Percentiles rank a stretch among this genome's conserved stretches.
These are phyloP conservation scores for Mormyrus lacerda DNA, from an alignment of 2,113 vertebrate genomes.

Conservation along the genomic window DNA sequence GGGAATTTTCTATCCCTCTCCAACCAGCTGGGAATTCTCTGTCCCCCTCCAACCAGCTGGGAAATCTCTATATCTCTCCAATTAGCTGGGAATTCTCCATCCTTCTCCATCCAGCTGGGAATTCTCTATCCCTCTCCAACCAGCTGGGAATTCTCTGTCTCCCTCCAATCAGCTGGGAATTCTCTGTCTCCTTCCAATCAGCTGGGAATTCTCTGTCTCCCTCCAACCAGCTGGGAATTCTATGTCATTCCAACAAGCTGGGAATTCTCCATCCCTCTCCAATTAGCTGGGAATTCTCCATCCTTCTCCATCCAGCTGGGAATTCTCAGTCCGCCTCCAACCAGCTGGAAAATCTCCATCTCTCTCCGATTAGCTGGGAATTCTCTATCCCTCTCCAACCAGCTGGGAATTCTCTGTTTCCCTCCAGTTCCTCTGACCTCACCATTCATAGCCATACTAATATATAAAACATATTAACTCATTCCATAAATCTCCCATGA, in stretches of 20 bases:
- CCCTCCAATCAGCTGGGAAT: too few species aligned
- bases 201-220: neutral
- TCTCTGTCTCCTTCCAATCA: neutral
- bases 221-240: neutral
- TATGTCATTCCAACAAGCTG: too few species aligned
- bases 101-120: neutral
- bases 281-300: too few species aligned
- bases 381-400: neutral
- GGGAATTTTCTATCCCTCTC: neutral
- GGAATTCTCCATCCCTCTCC: too few species aligned
- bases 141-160: neutral
- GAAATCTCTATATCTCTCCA: neutral
- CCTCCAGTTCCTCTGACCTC: neutral
- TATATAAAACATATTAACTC: neutral
- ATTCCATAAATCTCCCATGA: neutral
- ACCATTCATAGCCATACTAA: neutral
- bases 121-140: neutral
- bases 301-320: too few species aligned
- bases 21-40: neutral
- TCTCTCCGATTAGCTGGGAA: neutral
- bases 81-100: too few species aligned
- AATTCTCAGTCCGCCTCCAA: neutral
- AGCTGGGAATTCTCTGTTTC: neutral
- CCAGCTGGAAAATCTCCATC: neutral
- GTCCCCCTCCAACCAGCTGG: neutral